Conservation (phyloP, 2,797 vertebrate species). For the Acanthiza pusilla region DNA sequence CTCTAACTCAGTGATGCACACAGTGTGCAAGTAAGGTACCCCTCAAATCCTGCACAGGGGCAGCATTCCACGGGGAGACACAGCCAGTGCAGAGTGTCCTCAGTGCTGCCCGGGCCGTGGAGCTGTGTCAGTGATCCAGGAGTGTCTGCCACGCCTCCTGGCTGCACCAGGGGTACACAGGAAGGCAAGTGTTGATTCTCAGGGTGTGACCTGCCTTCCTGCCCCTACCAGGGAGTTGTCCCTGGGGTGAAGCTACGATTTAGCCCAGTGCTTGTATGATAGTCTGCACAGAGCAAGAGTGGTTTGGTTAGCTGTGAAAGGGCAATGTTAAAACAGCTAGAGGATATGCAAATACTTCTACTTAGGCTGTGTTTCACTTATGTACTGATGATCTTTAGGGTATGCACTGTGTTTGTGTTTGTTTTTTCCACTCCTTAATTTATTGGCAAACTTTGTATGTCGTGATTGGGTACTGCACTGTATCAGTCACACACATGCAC, state of each 20-base stretch:
- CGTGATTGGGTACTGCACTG: background rate
- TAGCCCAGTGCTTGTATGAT: background rate
- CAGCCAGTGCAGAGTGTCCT: background rate
- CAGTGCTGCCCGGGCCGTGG: background rate
- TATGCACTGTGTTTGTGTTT: slow-evolving; percentile 42
- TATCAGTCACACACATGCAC: background rate
- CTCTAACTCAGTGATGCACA: slow-evolving; percentile 9
- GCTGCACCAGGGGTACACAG: background rate
- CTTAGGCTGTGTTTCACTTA: slow-evolving; percentile 14
- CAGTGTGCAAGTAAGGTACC: background rate
- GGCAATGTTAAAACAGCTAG: background rate
- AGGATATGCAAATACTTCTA: slow-evolving; percentile 36
- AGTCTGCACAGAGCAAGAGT: background rate
- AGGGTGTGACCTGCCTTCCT: background rate
- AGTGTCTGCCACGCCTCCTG: background rate
- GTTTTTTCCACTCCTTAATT: slow-evolving; percentile 38
- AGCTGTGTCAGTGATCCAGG: slow-evolving; percentile 31
- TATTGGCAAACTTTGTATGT: slow-evolving; percentile 22
- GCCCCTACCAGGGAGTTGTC: background rate
- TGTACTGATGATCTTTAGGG: slow-evolving; percentile 44
- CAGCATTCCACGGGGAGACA: background rate
- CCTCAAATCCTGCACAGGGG: background rate
- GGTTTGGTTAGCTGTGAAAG: slow-evolving; percentile 28
- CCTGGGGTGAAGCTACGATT: background rate
- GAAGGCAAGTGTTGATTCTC: background rate